A percentile compares a stretch with the other conserved stretches of the same genome.
These are phyloP conservation scores for Riparia riparia DNA, from an alignment of 2,113 vertebrate genomes.

Conservation along the genomic window DNA sequence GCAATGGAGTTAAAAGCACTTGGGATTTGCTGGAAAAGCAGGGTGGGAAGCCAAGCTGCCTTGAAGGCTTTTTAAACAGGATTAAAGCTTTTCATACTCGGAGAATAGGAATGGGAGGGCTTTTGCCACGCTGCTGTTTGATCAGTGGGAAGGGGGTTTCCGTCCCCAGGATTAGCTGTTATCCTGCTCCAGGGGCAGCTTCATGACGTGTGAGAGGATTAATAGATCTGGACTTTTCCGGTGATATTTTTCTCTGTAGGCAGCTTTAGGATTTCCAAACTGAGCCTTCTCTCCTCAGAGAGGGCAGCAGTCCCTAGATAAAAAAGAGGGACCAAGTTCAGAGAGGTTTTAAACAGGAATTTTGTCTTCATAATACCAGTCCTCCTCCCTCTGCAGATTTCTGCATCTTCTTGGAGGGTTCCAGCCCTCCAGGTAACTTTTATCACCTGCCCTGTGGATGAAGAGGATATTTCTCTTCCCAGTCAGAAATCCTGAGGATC, in stretches of 20 bases:
- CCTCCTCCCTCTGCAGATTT: background rate
- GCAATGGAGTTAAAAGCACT: conserved; percentile 56
- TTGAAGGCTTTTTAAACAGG: conserved; percentile 19
- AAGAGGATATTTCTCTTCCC: background rate
- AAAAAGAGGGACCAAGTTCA: background rate
- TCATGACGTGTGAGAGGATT: background rate
- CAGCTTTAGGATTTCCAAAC: background rate
- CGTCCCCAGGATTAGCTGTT: background rate
- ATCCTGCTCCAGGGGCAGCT: background rate
- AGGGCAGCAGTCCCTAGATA: background rate
- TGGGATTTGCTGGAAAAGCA: conserved; percentile 35
- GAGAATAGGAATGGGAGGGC: background rate
- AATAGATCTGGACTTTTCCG: background rate
- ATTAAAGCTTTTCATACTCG: background rate
- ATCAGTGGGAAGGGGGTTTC: background rate
- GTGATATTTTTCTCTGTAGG: background rate
- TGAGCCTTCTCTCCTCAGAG: background rate
- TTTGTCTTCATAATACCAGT: background rate
- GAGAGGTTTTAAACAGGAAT: background rate
- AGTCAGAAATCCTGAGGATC: background rate
- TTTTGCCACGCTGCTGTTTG: background rate
- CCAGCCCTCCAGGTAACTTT: background rate
- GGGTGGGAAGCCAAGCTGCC: background rate
- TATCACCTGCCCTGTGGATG: background rate
- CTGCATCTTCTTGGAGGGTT: background rate